A percentile compares a stretch with the other conserved stretches of the same genome.
These are phyloP conservation scores for Xenops minutus DNA, from an alignment of 2,797 vertebrate species.

Conservation along the genomic window DNA sequence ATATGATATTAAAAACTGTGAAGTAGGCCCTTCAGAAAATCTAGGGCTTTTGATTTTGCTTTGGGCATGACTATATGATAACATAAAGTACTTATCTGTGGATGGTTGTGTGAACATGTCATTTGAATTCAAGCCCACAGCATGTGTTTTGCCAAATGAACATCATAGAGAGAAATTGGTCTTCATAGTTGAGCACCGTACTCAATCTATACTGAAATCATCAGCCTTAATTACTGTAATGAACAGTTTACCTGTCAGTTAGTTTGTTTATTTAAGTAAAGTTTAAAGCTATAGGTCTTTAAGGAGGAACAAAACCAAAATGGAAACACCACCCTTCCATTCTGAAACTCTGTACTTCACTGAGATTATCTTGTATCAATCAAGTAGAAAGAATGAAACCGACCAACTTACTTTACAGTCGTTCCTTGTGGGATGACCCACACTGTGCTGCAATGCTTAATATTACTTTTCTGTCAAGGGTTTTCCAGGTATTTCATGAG, in stretches of 20 bases:
- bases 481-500: background rate
- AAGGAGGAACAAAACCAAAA: background rate
- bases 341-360: background rate
- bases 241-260: background rate
- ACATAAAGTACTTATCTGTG: background rate
- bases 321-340: accelerated
- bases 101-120: background rate
- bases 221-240: background rate
- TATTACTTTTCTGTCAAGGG: background rate
- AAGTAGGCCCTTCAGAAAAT: background rate
- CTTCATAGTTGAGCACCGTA: background rate
- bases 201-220: background rate
- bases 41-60: background rate
- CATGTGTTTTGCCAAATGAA: background rate
- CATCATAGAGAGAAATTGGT: background rate
- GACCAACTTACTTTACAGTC: background rate
- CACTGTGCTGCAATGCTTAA: background rate
- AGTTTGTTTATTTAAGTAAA: background rate
- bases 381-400: background rate
- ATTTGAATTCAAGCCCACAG: background rate
- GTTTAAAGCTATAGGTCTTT: background rate
- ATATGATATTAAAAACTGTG: background rate
- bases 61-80: background rate
- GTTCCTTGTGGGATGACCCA: background rate
- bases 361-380: background rate